A percentile compares a stretch with the other conserved stretches of the same genome.
Conservation (phyloP, 23 tunicate species). For the Botrylloides violaceus region DNA sequence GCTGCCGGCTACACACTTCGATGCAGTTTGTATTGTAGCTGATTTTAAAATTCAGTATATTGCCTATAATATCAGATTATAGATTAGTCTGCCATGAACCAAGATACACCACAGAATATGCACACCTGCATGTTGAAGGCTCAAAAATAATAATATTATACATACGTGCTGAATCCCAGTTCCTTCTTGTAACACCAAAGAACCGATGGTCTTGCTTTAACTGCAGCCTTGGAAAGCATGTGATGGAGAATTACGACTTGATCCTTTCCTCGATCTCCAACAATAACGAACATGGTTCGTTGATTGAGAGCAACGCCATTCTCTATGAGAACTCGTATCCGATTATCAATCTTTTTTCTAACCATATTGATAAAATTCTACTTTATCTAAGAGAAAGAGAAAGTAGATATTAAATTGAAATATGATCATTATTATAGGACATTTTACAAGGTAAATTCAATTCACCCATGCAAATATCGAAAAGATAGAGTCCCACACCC, state of each 20-base stretch:
- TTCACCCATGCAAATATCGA: too few relatives aligned
- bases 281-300: slow-evolving; percentile 67
- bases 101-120: neutral
- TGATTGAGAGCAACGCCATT: slow-evolving; percentile 79
- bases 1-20: too few relatives aligned
- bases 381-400: too few relatives aligned
- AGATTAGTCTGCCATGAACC: too few relatives aligned
- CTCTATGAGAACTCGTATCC: slow-evolving; percentile 64
- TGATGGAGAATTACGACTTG: slow-evolving; percentile 88
- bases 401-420: too few relatives aligned
- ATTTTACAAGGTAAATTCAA: too few relatives aligned
- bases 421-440: too few relatives aligned
- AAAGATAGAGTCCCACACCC: too few relatives aligned
- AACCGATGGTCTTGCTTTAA: slow-evolving; percentile 54
- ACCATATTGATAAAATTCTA: slow-evolving; percentile 32
- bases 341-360: slow-evolving; percentile 81
- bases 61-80: neutral
- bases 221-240: slow-evolving; percentile 77
- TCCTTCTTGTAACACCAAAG: slow-evolving; percentile 94
- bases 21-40: too few relatives aligned
- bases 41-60: too few relatives aligned
- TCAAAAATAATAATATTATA: neutral
- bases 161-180: slow-evolving; percentile 83
- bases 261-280: slow-evolving; percentile 80
- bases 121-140: too few relatives aligned